Evolutionary conservation across 2,888 invertebrate species (phyloP), one percentile per base, ranked within the genome.

Genomic region (Allophyes oxyacanthae): DNA sequence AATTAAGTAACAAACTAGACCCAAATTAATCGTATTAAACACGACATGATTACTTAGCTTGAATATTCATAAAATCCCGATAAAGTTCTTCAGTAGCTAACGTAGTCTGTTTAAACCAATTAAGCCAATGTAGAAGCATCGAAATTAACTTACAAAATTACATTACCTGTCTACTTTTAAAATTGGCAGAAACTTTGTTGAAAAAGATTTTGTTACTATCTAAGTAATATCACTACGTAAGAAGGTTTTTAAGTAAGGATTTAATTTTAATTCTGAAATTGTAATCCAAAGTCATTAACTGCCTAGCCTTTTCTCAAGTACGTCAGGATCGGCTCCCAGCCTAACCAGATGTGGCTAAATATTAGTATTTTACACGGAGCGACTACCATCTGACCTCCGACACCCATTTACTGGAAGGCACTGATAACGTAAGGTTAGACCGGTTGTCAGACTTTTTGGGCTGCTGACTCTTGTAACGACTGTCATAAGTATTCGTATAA

Each of bases 51-150:
- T 84, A 84, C 82, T 76, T 69, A 72, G 67, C 75, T 67, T 85
- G 84, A 85, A 86, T 86, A 86, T 86, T 86, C 82, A 86, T 85
- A 70, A 81, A 78, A 77, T 71, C 66, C 64, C 77, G 73, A 84
- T 84, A 84, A 79, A 71, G 81, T 82, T 85, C 83, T 82, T 79
- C 72, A 75, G 71, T 63, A n/a, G n/a, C n/a, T n/a, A 73, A 70
- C 72, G 72, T 70, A 72, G 72, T 72, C 75, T 70, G 73, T 75
- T 82, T 79, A 79, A 83, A 72, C 68, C 76, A 81, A 81, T 82
- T 81, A 81, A 67, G 59, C 36, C 45, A 46, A 55, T 50, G 62
- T 63, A 60, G 64, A 53, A 60, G 66, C 54, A 64, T 56, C 25
- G 56, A 46, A 62, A 59, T 71, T 50, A 71, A 69, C 50, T 73